A percentile compares a stretch with the other conserved stretches of the same genome.
Conservation (phyloP, 2,888 invertebrate species). For the Harpagoxenus sublaevis region DNA sequence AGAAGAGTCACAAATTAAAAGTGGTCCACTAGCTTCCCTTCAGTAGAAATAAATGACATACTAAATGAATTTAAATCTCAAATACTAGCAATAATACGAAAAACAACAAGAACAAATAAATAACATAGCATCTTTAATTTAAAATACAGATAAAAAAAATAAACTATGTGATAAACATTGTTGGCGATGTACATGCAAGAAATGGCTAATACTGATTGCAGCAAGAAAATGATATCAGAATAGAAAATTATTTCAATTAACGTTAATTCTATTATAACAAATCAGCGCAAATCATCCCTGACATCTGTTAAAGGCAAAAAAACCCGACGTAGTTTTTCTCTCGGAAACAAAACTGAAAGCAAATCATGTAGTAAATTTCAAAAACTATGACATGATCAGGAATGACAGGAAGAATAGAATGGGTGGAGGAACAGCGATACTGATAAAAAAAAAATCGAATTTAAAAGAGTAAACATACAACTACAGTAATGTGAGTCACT, state of each 20-base stretch:
- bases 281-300: neutral
- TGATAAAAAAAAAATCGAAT: neutral
- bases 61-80: neutral
- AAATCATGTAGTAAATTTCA: neutral
- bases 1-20: neutral
- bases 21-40: neutral
- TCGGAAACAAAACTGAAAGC: neutral
- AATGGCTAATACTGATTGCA: neutral
- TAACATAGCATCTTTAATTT: neutral
- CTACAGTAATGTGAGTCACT: neutral
- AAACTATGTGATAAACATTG: neutral
- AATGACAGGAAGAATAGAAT: neutral
- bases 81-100: neutral
- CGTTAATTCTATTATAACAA: neutral
- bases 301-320: neutral
- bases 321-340: neutral
- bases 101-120: neutral
- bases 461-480: neutral
- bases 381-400: neutral
- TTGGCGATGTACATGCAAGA: neutral
- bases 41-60: neutral
- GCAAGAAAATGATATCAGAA: neutral
- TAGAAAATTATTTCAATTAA: slow-evolving; percentile 1
- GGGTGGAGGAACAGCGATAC: neutral
- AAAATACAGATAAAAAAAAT: neutral